Evolutionary conservation across 1,140 invertebrate genomes (phyloP), one percentile per base, ranked within the genome.

Genomic region (Drosophila lowei): DNA sequence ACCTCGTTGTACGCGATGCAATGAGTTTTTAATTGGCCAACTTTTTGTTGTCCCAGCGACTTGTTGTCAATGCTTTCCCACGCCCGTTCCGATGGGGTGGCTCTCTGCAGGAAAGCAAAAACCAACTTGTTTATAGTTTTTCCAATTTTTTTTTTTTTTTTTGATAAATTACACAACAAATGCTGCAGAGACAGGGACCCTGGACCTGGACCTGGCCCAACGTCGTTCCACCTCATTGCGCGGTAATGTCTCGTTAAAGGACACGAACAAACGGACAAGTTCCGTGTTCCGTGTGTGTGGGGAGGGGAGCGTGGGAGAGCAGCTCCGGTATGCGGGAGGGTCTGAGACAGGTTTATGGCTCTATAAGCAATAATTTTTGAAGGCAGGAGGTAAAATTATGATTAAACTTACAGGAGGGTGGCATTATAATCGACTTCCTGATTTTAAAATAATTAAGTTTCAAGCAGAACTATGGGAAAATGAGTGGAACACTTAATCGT

Each of bases 81-180:
- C 81, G 80, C 25, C 60, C 16, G 38, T 46, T 38, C 34, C 34
- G 11, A 38, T 13, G 42, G 68, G 56, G 23, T 57, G 55, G 55
- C 34, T 49, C 43, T 38, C 7, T 8, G 13, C 34, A 38, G 34
- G 16, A 3, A 9, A 50, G 21, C 13, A 59, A 21, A 21, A 21
- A 28, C 18, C 43, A 48, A 68, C 70, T 73, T 72, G 65, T 54
- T 55, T 72, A 72, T 30, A 72, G 43, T 54, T 61, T 55, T 65
- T 38, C 30, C 18, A 52, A 57, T 21, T 23, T 28, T 49, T 49
- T 18, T 28, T 15, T 46, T 61, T 21, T 15, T 64, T 68, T 66
- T 68, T 79, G 74, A 88, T 78, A 81, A 88, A 86, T 86, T 88
- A 78, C 78, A 68, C 68, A 46, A 73, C 77, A 85, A 80, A 74